Evolutionary conservation across 2,113 vertebrate genomes (phyloP).

Genomic region (Hyaena hyaena): DNA sequence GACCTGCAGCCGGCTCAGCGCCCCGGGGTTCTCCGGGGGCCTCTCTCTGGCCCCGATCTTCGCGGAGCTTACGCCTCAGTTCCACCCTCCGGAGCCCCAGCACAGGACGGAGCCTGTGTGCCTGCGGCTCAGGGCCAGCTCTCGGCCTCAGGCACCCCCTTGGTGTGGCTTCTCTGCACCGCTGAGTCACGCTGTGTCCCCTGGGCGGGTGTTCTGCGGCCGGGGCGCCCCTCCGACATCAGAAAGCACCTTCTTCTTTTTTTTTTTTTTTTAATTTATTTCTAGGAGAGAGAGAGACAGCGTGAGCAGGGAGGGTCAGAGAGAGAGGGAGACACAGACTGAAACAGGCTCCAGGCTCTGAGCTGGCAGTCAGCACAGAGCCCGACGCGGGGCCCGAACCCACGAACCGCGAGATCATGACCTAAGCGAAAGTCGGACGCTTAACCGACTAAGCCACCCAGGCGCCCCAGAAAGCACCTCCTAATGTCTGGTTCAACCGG

Average conservation of each 20-base stretch:
- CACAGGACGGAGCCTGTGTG: neutral
- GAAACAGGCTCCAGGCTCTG: too few species aligned
- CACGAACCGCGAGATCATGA: too few species aligned
- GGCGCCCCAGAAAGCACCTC: neutral
- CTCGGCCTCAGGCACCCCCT: fast-evolving
- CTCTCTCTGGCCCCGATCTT: too few species aligned
- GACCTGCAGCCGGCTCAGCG: neutral
- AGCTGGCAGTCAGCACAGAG: too few species aligned
- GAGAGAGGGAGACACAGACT: too few species aligned
- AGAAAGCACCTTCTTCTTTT: neutral
- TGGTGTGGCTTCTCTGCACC: fast-evolving
- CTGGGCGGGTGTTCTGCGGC: fast-evolving
- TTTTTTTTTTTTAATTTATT: too few species aligned
- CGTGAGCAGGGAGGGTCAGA: too few species aligned
- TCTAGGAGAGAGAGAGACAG: too few species aligned
- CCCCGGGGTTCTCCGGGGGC: fast-evolving
- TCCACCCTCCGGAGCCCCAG: neutral
- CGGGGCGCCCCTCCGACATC: fast-evolving
- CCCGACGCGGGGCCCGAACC: too few species aligned
- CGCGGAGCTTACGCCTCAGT: too few species aligned
- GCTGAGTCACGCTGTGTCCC: fast-evolving
- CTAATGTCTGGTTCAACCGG: fast-evolving
- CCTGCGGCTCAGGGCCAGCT: fast-evolving
- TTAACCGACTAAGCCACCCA: too few species aligned
- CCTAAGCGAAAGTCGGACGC: too few species aligned